A percentile compares a stretch with the other conserved stretches of the same genome.
Evolutionary conservation across 1,140 invertebrate species (phyloP).

Genomic region (Halictus rubicundus): DNA sequence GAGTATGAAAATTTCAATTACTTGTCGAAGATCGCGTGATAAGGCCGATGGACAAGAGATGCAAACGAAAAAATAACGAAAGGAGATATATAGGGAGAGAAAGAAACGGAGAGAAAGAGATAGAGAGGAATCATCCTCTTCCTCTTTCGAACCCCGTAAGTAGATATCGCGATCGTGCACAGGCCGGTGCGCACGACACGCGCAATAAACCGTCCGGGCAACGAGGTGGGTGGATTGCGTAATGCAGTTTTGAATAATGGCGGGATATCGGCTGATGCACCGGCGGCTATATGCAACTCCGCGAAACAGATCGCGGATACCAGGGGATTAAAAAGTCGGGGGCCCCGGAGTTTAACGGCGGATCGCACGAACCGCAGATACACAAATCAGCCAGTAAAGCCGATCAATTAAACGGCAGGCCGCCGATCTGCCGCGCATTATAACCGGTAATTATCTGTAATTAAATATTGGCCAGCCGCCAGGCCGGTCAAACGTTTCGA

Average conservation of each 20-base stretch:
- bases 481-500: constrained; percentile 48
- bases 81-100: too few relatives aligned
- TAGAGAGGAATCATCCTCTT: too few relatives aligned
- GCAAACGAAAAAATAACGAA: too few relatives aligned
- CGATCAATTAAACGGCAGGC: constrained; percentile 76
- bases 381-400: constrained; percentile 75
- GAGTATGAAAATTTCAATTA: too few relatives aligned
- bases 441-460: constrained; percentile 76
- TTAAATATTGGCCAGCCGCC: constrained; percentile 71
- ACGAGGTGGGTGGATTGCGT: constrained; percentile 69
- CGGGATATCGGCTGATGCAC: constrained; percentile 27
- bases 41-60: too few relatives aligned
- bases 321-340: constrained; percentile 62
- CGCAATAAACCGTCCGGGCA: constrained; percentile 54
- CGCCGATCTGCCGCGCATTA: constrained; percentile 72
- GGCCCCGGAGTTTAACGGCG: constrained; percentile 50
- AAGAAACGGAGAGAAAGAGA: too few relatives aligned
- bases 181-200: constrained; percentile 4
- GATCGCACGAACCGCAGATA: constrained; percentile 68
- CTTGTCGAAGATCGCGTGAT: too few relatives aligned
- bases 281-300: constrained; percentile 38
- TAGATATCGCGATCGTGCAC: not conserved
- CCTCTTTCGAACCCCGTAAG: too few relatives aligned
- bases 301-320: not conserved
- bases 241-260: constrained; percentile 65